Base-by-base conservation (phyloP, 2,113 vertebrate genomes). In the Cyphomyrus discorhynchus region DNA sequence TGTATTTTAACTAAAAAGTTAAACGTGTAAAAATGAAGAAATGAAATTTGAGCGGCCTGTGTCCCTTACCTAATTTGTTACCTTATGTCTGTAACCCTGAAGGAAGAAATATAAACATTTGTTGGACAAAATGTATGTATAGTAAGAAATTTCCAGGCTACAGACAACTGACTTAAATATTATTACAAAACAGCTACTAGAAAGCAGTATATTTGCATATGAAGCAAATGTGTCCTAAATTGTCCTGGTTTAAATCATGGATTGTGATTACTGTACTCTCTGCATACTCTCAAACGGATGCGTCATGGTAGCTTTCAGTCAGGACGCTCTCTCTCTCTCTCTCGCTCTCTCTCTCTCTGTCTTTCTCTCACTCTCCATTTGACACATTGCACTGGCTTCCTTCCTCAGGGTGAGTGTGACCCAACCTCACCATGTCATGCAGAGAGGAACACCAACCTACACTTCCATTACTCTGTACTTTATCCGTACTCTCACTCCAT, bases 371-470 rank as follows among this genome's bases (percentile, higher is more conserved):
- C 42, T 58, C 52, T 62, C 77, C 21, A 4, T 70, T 8, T 45
- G 31, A 52, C 45, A 49, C 27, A 21, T 5, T 19, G 13, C 88
- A 42, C 74, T 80, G 31, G 74, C 80, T 91, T 91, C 15, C 84
- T 94, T 94, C 92, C 93, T 89, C 47, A 62, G 58, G 87, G 92
- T 82, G 90, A 91, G 91, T 82, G 88, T 50, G 50, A 83, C 82
- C 88, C 85, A 1, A 92, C 90, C 93, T 1, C 93, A 93, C 53
- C 62, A 9, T 46, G 10, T 39, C 10, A 4, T 17, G n/a, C 21
- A 45, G 35, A 24, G 74, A 89, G 24, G n/a, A 84, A 58, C 50
- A 5, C 10, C 10, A 31, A 62, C 39, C 58, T 15, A 84, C 89
- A n/a, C 31, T 35, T 82, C 74, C 47, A 56, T 89, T 53, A 53